These are phyloP conservation scores for Drosophila sproati DNA, from an alignment of 1,140 invertebrate species.

Conservation along the genomic window DNA sequence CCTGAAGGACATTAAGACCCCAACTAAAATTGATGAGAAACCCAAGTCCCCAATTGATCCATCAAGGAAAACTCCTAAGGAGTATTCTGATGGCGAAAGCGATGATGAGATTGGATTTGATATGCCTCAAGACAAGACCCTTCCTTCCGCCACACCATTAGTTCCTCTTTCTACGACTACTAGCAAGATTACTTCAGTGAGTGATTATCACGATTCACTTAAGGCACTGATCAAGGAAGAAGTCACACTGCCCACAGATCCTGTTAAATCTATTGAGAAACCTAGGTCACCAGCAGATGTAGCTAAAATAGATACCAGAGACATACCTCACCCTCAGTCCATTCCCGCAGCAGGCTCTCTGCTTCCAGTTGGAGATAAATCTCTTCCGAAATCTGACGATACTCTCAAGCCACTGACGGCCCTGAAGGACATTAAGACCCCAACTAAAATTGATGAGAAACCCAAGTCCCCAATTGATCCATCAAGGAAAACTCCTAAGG, in stretches of 20 bases:
- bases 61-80: background rate
- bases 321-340: background rate
- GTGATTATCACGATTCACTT: background rate
- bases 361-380: too few species aligned
- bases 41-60: slow-evolving; percentile 10
- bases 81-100: slow-evolving; percentile 38
- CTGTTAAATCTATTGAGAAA: slow-evolving; percentile 12
- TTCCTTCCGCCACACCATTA: background rate
- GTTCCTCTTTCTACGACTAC: background rate
- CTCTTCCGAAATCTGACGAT: background rate
- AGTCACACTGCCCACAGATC: background rate
- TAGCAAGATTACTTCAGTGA: background rate
- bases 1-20: background rate
- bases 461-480: background rate
- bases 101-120: slow-evolving; percentile 20
- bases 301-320: background rate
- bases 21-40: slow-evolving; percentile 22
- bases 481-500: background rate
- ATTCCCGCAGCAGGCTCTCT: too few species aligned
- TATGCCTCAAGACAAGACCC: slow-evolving; percentile 14
- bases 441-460: slow-evolving; percentile 3
- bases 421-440: background rate
- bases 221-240: background rate
- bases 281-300: background rate
- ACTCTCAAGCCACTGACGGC: slow-evolving; percentile 3